Conservation (phyloP, 2,797 vertebrate species). For the Diglossa cyanea region DNA sequence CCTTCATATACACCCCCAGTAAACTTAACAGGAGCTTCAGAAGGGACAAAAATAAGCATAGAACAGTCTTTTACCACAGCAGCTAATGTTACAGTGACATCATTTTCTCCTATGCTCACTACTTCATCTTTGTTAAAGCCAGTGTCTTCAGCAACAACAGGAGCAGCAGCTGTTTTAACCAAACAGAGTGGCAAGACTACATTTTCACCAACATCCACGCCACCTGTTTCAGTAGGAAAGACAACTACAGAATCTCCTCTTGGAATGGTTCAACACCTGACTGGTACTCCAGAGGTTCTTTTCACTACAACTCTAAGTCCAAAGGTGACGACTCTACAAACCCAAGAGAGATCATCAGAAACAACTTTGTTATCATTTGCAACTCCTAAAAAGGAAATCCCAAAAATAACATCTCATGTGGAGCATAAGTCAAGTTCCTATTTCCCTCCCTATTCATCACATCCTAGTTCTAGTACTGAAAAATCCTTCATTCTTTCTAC, state of each 20-base stretch:
- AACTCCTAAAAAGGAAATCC: neutral
- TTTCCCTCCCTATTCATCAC: neutral
- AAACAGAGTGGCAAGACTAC: constrained; percentile 18
- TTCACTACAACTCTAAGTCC: neutral
- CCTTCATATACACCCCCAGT: neutral
- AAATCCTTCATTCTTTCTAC: neutral
- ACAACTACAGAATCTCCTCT: neutral
- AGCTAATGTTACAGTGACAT: constrained; percentile 17
- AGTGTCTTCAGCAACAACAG: constrained; percentile 34
- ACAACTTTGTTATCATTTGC: neutral
- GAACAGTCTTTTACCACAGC: neutral
- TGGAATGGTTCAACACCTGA: neutral
- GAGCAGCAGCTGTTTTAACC: neutral
- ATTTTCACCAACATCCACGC: neutral
- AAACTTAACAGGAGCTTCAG: neutral
- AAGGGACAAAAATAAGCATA: neutral
- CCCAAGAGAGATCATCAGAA: neutral
- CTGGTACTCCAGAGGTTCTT: neutral
- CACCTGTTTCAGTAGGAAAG: neutral
- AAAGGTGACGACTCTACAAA: neutral
- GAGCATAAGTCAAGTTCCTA: neutral
- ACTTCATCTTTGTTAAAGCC: constrained; percentile 45
- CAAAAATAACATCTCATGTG: neutral
- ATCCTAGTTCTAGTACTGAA: neutral
- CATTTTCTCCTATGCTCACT: constrained; percentile 30